Evolutionary conservation across 2,113 vertebrate genomes (phyloP).

Genomic region (Zingel zingel): DNA sequence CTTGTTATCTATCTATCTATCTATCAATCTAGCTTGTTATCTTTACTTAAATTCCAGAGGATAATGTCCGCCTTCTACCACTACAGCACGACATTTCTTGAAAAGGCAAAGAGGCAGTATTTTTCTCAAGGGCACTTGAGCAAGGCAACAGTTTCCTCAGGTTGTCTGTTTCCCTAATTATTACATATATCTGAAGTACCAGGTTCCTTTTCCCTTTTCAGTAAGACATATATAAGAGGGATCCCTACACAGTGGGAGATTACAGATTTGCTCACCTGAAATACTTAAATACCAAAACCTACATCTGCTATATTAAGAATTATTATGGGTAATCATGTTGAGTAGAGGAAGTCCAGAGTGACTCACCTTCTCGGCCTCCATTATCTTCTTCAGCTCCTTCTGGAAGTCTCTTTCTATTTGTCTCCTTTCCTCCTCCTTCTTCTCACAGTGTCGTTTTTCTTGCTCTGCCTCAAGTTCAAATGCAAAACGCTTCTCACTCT

Average conservation of each 20-base stretch:
- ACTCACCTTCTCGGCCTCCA: conserved; percentile 80
- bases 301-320: not conserved
- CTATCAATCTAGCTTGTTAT: not conserved
- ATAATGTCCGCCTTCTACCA: not conserved
- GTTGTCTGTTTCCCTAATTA: not conserved
- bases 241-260: not conserved
- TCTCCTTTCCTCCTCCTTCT: conserved; percentile 77
- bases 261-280: not conserved
- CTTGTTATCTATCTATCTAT: no score
- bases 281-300: not conserved
- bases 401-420: conserved; percentile 82
- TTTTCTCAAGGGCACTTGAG: not conserved
- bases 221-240: not conserved
- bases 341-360: not conserved
- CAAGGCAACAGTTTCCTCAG: not conserved
- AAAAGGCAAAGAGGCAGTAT: not conserved
- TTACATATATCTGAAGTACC: not conserved
- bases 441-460: conserved; percentile 69
- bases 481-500: conserved; percentile 57
- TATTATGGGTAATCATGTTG: not conserved
- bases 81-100: not conserved
- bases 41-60: not conserved
- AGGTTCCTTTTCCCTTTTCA: not conserved
- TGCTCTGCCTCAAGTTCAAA: conserved; percentile 68
- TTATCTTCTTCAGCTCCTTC: conserved; percentile 84